Evolutionary conservation across 2,113 vertebrate species (phyloP).

Genomic region (Serilophus lunatus): DNA sequence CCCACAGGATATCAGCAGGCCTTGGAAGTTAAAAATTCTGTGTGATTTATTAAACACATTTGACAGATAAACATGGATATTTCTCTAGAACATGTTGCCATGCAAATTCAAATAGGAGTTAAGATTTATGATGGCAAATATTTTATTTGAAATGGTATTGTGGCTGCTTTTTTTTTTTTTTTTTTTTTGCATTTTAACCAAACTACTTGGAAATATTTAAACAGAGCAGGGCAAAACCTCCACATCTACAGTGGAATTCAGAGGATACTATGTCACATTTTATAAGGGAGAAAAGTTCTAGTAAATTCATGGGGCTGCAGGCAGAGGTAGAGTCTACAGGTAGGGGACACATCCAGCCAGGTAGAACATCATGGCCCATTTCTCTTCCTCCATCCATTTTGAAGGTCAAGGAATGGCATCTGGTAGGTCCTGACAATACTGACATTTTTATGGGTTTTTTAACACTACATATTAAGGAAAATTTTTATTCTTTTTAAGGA

Average conservation of each 20-base stretch:
- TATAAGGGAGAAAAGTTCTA: not conserved
- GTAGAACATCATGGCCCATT: not conserved
- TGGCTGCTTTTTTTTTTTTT: not conserved
- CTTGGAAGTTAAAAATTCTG: not conserved
- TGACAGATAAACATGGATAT: not conserved
- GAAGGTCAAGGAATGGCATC: constrained; percentile 42
- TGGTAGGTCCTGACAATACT: constrained; percentile 65
- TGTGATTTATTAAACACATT: not conserved
- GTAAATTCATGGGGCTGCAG: not conserved
- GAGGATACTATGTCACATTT: not conserved
- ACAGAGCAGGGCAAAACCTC: not conserved
- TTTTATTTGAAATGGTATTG: constrained; percentile 2
- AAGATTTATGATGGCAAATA: constrained; percentile 6
- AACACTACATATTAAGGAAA: constrained; percentile 67
- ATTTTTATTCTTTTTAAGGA: constrained; percentile 65
- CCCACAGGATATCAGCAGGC: not conserved
- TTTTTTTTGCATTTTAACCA: not conserved
- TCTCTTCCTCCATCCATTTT: not conserved
- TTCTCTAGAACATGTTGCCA: not conserved
- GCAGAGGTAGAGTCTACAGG: not conserved
- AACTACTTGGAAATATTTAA: constrained; percentile 27
- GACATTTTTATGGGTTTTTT: constrained; percentile 27
- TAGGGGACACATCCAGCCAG: not conserved
- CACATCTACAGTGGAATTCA: not conserved
- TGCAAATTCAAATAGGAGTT: constrained; percentile 20